Evolutionary conservation across 2,888 invertebrate species (phyloP), one percentile per base, ranked within the genome.

Genomic region (Ypsolopha sequella): DNA sequence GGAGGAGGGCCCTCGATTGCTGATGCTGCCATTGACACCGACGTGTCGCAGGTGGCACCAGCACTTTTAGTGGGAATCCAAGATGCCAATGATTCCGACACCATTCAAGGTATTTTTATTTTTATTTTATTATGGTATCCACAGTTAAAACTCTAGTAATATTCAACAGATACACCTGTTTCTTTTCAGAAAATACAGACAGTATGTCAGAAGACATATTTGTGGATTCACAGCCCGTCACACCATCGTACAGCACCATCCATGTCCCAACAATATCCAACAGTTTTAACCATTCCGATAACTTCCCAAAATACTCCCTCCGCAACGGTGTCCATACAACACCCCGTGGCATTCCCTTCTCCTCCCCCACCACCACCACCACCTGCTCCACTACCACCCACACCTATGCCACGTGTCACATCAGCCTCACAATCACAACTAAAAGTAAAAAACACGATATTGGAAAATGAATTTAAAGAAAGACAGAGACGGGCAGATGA

Each of bases 51-150:
- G 33, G 44, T 51, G 9, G 24, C 50, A 51, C 50, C 50, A 44
- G 50, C 50, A 13, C 36, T 44, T 10, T 10, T 45, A 10, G 50
- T 51, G 33, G 50, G 50, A 4, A 45, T 51, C 36, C 36, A 51
- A 7, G 24, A 44, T n/a, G 36, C 44, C 10, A 45, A 44, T 33
- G 44, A 51, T 44, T 51, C 50, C n/a, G 50, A 51, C 33, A 51
- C 14, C 4, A 13, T 44, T 14, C 24, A 13, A 36, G 44, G 50
- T 51, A 51, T 6, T 33, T 41, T 33, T 49, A 6, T 36, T 49
- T 49, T 49, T 7, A n/a, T 24, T 33, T 8, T 49, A 34, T 6
- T n/a, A n/a, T n/a, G n/a, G n/a, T n/a, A n/a, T 34, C 3, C 10
- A 9, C 11, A 11, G 6, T 34, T 33, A 33, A 45, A 11, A 45